Evolutionary conservation across 2,797 vertebrate genomes (phyloP).

Genomic region (Mycteria americana): DNA sequence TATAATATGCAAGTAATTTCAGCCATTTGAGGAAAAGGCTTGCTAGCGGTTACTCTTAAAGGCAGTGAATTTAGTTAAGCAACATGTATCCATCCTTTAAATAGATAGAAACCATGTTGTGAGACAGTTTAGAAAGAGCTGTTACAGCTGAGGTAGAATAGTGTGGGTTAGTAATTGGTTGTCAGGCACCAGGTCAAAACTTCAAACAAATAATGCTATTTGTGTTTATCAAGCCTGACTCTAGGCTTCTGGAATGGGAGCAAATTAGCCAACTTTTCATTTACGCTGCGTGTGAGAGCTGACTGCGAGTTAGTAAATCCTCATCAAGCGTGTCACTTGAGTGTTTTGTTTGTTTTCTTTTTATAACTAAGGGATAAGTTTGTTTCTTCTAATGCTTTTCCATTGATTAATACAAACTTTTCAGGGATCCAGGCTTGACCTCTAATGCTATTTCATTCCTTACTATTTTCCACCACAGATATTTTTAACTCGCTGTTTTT

Average conservation of each 20-base stretch:
- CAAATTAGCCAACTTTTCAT: neutral
- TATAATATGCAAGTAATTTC: neutral
- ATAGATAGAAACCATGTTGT: neutral
- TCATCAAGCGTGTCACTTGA: neutral
- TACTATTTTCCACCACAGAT: neutral
- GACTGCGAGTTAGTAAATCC: neutral
- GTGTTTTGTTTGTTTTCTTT: neutral
- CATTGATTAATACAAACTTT: neutral
- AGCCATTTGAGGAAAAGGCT: neutral
- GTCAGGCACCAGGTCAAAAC: neutral
- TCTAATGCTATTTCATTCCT: constrained; percentile 13
- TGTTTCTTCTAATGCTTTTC: constrained; percentile 6
- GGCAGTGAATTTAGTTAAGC: neutral
- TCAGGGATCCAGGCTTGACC: neutral
- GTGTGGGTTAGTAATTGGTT: neutral
- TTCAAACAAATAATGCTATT: neutral
- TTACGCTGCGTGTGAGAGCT: neutral
- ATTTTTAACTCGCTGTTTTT: constrained; percentile 10
- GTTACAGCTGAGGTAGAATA: neutral
- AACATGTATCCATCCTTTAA: neutral
- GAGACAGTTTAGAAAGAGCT: neutral
- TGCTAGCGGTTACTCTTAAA: neutral
- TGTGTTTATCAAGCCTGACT: neutral
- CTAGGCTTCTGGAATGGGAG: neutral
- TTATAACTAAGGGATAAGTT: neutral